phyloP scores from a whole-genome alignment of 2,888 invertebrate genomes.

The Hypolimnas misippus region DNA sequence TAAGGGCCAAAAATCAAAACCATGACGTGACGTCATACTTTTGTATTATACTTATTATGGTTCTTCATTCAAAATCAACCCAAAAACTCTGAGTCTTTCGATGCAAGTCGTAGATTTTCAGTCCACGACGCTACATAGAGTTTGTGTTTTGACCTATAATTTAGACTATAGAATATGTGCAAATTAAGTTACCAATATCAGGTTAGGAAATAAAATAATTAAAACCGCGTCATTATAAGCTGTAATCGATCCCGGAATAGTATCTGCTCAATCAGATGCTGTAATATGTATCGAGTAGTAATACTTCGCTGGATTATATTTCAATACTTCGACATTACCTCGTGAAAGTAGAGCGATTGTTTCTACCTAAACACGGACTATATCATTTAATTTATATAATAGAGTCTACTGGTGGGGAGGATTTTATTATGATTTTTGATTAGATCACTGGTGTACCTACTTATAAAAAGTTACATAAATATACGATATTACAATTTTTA shows the following conservation, averaged over 20 bases:
- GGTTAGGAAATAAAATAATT: conserved; percentile 9
- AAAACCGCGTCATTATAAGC: background rate
- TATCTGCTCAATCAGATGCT: conserved; percentile 33
- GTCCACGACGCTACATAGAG: no score
- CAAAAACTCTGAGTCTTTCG: no score
- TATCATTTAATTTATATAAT: conserved; percentile 23
- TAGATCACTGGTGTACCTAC: no score
- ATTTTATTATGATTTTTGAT: background rate
- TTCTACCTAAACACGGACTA: conserved; percentile 23
- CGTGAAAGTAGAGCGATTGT: conserved; percentile 40
- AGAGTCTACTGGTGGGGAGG: conserved; percentile 5
- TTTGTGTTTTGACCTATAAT: no score
- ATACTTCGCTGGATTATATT: conserved; percentile 38
- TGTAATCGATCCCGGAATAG: conserved; percentile 29
- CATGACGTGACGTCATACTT: no score
- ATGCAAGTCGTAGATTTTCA: no score
- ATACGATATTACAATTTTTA: no score
- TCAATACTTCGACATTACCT: conserved; percentile 36
- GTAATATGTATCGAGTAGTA: conserved; percentile 38
- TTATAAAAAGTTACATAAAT: no score
- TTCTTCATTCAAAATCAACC: no score
- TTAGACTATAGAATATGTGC: no score
- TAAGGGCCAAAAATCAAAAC: no score
- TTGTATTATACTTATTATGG: no score
- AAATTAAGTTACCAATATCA: background rate